Evolutionary conservation across 2,797 vertebrate genomes (phyloP).

Genomic region (Prionace glauca): DNA sequence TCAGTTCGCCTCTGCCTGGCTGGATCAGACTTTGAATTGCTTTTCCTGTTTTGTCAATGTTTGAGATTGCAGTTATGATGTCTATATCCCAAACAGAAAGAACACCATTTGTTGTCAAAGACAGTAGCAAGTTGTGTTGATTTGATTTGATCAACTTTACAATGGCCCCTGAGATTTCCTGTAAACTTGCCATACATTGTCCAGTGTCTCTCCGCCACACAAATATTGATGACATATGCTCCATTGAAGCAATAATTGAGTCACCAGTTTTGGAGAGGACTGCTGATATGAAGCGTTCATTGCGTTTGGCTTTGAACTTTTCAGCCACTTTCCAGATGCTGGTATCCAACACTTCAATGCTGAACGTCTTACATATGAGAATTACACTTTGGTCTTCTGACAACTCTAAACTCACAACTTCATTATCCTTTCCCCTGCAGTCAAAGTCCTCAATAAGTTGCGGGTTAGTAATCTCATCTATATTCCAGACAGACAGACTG

Average conservation of each 20-base stretch:
- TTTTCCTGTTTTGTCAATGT: slow-evolving; percentile 97
- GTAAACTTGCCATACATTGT: slow-evolving; percentile 96
- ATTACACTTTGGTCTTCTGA: slow-evolving; percentile 95
- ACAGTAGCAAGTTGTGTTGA: slow-evolving; percentile 92
- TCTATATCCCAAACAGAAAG: slow-evolving; percentile 99
- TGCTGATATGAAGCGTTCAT: slow-evolving; percentile 84
- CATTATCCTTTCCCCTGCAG: slow-evolving; percentile 85
- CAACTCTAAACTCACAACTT: slow-evolving; percentile 88
- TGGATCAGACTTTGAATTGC: slow-evolving; percentile 82
- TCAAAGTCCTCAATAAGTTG: slow-evolving; percentile 93
- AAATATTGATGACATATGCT: slow-evolving; percentile 96
- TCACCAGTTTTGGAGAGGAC: slow-evolving; percentile 93
- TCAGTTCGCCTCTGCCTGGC: slow-evolving; percentile 84
- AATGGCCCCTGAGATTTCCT: slow-evolving; percentile 94
- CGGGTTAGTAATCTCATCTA: slow-evolving; percentile 84
- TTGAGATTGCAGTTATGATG: slow-evolving; percentile 99
- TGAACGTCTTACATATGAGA: slow-evolving; percentile 91
- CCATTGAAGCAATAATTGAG: slow-evolving; percentile 97
- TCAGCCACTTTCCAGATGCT: slow-evolving; percentile 91
- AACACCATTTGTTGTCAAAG: slow-evolving; percentile 90
- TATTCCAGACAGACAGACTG: slow-evolving; percentile 94
- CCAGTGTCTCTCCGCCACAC: slow-evolving; percentile 96
- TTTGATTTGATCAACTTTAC: slow-evolving; percentile 92
- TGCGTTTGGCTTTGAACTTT: slow-evolving; percentile 96
- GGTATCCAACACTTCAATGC: slow-evolving; percentile 92